Evolutionary conservation across 2,113 vertebrate species (phyloP), one percentile per base, ranked within the genome.

Genomic region (Vidua macroura): DNA sequence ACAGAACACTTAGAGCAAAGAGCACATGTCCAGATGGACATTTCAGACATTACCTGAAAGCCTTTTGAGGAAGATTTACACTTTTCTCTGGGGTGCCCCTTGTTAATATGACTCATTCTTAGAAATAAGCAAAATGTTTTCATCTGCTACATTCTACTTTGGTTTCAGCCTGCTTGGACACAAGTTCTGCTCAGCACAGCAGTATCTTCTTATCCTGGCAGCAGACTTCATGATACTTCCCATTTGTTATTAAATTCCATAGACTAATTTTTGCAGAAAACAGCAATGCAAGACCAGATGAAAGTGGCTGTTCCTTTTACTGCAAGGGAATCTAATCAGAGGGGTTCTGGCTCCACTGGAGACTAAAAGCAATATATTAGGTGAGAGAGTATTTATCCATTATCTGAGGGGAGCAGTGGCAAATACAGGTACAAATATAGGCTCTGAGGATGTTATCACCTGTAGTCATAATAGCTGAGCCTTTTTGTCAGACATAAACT

Each of bases 401-500:
- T 53, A 41, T 2, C 27, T 46, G 58, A 76, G 44, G 11, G 20
- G 15, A n/a, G 4, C 35, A 41, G 14, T 5, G 10, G 41, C 48
- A 84, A 68, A 91, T 12, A 72, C 2, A 79, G 21, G 35, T 25
- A 76, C 16, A 43, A 75, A 18, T n/a, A 55, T 3, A 28, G 24
- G 18, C 37, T 81, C 70, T 15, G n/a, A 31, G 5, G 9, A 30
- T 60, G 28, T 39, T 43, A 66, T 21, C 33, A 35, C 7, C 13
- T 53, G 11, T 8, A 56, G 10, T 22, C 1, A 0, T 25, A 59
- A 66, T 1, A 80, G 20, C 1, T 18, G 11, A 85, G 16, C 25
- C 33, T 83, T 69, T 88, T 49, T 18, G 9, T 37, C n/a, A 78
- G 58, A 53, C 35, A 63, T 6, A 21, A 87, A 46, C 74, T 68